Evolutionary conservation across 1,140 invertebrate genomes (phyloP).

Genomic region (Ostrea denselamellosa): DNA sequence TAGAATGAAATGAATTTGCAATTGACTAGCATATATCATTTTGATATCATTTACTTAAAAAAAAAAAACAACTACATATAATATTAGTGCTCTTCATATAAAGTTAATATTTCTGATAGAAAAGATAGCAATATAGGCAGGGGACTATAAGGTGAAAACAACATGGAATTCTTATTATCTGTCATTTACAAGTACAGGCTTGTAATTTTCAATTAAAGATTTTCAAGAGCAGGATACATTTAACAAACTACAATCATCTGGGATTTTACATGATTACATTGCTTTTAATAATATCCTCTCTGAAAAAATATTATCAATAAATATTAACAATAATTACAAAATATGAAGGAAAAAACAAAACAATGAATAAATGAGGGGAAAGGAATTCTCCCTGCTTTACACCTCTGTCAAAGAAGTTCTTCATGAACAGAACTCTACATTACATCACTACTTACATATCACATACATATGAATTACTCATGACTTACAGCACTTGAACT

Average conservation of each 20-base stretch:
- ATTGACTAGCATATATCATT: not conserved
- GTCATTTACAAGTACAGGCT: not conserved
- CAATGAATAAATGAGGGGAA: not conserved
- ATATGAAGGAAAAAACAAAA: not conserved
- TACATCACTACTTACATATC: constrained; percentile 16
- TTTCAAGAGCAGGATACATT: no score
- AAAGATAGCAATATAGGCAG: not conserved
- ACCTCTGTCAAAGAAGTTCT: not conserved
- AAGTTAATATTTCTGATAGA: not conserved
- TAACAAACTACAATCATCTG: no score
- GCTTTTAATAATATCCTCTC: not conserved
- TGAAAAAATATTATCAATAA: not conserved
- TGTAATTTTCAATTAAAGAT: no score
- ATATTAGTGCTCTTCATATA: not conserved
- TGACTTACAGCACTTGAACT: constrained; percentile 17
- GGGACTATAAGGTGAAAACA: not conserved
- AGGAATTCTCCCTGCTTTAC: not conserved
- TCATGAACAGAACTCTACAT: not conserved
- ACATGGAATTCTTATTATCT: not conserved
- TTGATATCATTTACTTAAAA: not conserved
- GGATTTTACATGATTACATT: no score
- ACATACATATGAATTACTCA: not conserved
- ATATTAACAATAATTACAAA: not conserved
- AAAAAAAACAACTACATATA: not conserved
- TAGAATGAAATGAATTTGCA: not conserved